Conservation (phyloP, 2,888 invertebrate species). For the Podotricha telesiphe region DNA sequence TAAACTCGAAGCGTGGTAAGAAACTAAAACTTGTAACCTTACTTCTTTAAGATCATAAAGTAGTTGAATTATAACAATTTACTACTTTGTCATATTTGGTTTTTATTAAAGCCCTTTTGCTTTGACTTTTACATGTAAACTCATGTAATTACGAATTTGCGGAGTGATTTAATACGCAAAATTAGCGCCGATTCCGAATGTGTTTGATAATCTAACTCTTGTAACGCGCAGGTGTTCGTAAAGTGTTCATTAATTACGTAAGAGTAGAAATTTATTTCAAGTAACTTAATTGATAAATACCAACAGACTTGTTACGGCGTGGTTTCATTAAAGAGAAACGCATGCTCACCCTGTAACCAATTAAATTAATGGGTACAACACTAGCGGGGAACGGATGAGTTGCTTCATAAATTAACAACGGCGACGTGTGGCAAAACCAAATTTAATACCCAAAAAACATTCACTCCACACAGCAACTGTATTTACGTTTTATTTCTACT, state of each 20-base stretch:
- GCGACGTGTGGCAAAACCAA: conserved; percentile 2
- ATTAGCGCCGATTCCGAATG: conserved; percentile 29
- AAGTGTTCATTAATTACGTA: conserved; percentile 70
- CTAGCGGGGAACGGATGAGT: conserved; percentile 33
- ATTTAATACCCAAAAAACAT: conserved; percentile 17
- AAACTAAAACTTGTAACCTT: neutral
- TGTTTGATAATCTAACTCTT: conserved; percentile 45
- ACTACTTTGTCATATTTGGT: neutral
- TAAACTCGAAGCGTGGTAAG: neutral
- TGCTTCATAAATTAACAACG: conserved; percentile 32
- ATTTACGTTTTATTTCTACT: neutral
- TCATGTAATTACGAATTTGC: conserved; percentile 1
- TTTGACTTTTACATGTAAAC: neutral
- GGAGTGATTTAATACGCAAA: conserved; percentile 26
- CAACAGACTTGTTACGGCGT: conserved; percentile 52
- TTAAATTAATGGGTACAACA: conserved; percentile 57
- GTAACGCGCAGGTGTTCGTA: conserved; percentile 62
- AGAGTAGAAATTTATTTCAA: conserved; percentile 59
- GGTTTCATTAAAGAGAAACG: conserved; percentile 60
- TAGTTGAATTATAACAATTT: neutral
- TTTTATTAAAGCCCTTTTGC: neutral
- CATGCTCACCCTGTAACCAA: conserved; percentile 59
- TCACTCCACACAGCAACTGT: neutral
- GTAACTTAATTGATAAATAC: conserved; percentile 66
- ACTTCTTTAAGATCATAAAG: neutral